These are phyloP conservation scores for Crocuta crocuta DNA, from an alignment of 2,113 vertebrate species.

Conservation along the genomic window DNA sequence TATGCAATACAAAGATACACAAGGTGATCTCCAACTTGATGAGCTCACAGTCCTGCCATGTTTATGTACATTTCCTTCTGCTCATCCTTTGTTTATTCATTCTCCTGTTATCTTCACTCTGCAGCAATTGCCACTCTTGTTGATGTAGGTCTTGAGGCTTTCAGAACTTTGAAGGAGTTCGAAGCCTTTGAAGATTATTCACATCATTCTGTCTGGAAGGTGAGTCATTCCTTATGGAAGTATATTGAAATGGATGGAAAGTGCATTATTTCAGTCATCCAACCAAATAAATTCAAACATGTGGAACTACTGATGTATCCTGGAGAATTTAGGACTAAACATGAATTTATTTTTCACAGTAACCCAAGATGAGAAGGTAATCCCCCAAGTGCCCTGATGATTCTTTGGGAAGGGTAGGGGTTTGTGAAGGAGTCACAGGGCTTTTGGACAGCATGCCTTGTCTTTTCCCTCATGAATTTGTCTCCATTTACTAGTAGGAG, in stretches of 20 bases:
- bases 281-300: not conserved
- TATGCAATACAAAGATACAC: accelerated
- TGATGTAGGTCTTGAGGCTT: not conserved
- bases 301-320: not conserved
- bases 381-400: not conserved
- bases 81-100: not conserved
- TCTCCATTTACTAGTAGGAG: not conserved
- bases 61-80: not conserved
- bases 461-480: not conserved
- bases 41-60: accelerated
- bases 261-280: not conserved
- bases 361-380: not conserved
- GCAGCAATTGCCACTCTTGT: not conserved
- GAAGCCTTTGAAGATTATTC: not conserved
- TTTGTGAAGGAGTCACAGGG: not conserved
- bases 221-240: not conserved
- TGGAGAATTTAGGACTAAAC: not conserved
- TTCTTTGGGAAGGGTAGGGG: not conserved
- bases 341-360: not conserved
- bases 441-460: not conserved
- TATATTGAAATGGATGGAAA: not conserved
- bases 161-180: not conserved
- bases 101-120: not conserved
- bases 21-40: not conserved
- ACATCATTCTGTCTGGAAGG: not conserved